phyloP scores from a whole-genome alignment of 2,113 vertebrate species.

The Gambusia affinis region DNA sequence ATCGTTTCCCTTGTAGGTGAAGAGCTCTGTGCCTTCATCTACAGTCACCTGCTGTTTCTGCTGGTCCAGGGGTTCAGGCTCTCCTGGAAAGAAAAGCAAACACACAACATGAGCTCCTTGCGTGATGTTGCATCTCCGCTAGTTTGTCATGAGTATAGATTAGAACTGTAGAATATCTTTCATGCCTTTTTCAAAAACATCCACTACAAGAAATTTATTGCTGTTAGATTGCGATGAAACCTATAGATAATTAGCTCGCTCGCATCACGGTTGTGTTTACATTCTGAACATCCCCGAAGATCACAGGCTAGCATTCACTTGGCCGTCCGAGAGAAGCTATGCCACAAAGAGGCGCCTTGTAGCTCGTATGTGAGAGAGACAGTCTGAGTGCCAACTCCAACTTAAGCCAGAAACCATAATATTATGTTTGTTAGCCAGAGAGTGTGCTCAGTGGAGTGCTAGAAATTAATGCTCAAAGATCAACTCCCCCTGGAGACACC shows the following conservation, averaged over 20 bases:
- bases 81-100: constrained; percentile 79
- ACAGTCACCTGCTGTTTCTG: constrained; percentile 90
- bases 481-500: constrained; percentile 59
- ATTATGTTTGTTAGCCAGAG: constrained; percentile 78
- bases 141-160: background rate
- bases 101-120: constrained; percentile 27
- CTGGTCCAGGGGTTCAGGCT: constrained; percentile 91
- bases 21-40: constrained; percentile 88
- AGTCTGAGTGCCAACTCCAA: constrained; percentile 46
- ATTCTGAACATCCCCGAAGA: constrained; percentile 76
- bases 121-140: background rate
- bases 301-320: constrained; percentile 72
- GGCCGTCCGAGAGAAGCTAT: constrained; percentile 45
- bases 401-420: constrained; percentile 74
- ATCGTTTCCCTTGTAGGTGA: constrained; percentile 95
- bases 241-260: constrained; percentile 56
- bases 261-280: constrained; percentile 72
- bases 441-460: constrained; percentile 58
- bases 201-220: constrained; percentile 47
- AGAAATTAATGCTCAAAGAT: constrained; percentile 70
- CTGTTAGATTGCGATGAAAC: constrained; percentile 54
- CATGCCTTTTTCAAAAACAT: constrained; percentile 36
- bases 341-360: constrained; percentile 75
- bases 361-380: constrained; percentile 51
- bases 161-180: constrained; percentile 18